Conservation (phyloP, 2,113 vertebrate species). For the Oryzias curvinotus region DNA sequence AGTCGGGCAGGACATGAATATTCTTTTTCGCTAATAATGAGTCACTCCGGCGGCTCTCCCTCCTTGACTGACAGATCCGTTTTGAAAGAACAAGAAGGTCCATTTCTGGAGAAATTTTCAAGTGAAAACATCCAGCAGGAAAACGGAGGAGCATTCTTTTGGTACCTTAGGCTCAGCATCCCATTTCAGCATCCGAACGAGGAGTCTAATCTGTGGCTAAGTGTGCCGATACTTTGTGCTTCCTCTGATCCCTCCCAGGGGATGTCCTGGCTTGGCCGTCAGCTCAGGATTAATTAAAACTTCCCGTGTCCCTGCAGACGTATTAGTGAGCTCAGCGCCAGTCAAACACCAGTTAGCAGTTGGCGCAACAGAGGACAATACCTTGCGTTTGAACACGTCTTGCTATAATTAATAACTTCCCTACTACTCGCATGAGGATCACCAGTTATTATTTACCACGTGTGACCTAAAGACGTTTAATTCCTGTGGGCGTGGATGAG, state of each 20-base stretch:
- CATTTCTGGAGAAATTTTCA: constrained; percentile 1
- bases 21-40: constrained; percentile 42
- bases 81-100: constrained; percentile 10
- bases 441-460: constrained; percentile 51
- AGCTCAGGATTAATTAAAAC: constrained; percentile 96
- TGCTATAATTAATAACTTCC: constrained; percentile 77
- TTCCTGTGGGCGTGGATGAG: constrained; percentile 18
- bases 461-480: constrained; percentile 46
- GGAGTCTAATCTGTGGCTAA: constrained; percentile 73
- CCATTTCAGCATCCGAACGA: constrained; percentile 51
- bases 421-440: constrained; percentile 31
- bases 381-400: constrained; percentile 56
- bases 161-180: constrained; percentile 41
- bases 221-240: constrained; percentile 71
- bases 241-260: constrained; percentile 79
- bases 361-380: constrained; percentile 72
- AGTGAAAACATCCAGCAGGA: background rate
- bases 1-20: constrained; percentile 67
- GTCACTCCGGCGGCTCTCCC: constrained; percentile 10
- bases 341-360: constrained; percentile 81
- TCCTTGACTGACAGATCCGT: constrained; percentile 48
- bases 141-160: background rate
- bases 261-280: constrained; percentile 87
- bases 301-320: constrained; percentile 81
- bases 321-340: constrained; percentile 82